Conservation (phyloP, 2,888 invertebrate genomes). For the Eumacrocentrus americanus region DNA sequence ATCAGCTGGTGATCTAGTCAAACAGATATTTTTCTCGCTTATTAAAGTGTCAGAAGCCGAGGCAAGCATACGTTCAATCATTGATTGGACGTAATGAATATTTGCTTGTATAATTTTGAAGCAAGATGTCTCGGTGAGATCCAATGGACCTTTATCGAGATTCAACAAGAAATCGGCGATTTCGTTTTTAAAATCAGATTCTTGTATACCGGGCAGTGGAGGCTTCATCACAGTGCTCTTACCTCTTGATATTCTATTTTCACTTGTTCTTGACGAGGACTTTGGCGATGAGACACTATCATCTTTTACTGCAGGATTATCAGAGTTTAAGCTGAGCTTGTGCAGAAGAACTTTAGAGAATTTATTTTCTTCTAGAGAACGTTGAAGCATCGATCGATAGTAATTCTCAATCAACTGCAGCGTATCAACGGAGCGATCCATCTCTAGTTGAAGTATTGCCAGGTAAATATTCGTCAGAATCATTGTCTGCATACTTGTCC, state of each 20-base stretch:
- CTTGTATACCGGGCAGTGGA: conserved; percentile 23
- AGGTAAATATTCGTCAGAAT: conserved; percentile 66
- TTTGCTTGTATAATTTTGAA: conserved; percentile 37
- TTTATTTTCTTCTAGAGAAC: conserved; percentile 28
- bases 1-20: conserved; percentile 6
- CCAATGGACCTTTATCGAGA: conserved; percentile 10
- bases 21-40: conserved; percentile 25
- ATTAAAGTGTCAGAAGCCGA: conserved; percentile 25
- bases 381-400: conserved; percentile 54
- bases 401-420: conserved; percentile 62
- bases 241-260: conserved; percentile 17
- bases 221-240: conserved; percentile 13
- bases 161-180: conserved; percentile 27
- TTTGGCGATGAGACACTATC: conserved; percentile 12
- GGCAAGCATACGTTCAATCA: conserved; percentile 34
- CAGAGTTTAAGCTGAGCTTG: conserved; percentile 18
- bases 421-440: conserved; percentile 65
- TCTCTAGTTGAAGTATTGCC: conserved; percentile 68
- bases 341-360: conserved; percentile 25
- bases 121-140: conserved; percentile 15
- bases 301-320: background rate
- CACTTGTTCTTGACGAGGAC: background rate
- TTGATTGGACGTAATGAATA: conserved; percentile 27
- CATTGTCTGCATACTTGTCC: conserved; percentile 66
- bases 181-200: conserved; percentile 31